Base-by-base conservation (phyloP, 2,113 vertebrate genomes). In the Callopanchax toddi region DNA sequence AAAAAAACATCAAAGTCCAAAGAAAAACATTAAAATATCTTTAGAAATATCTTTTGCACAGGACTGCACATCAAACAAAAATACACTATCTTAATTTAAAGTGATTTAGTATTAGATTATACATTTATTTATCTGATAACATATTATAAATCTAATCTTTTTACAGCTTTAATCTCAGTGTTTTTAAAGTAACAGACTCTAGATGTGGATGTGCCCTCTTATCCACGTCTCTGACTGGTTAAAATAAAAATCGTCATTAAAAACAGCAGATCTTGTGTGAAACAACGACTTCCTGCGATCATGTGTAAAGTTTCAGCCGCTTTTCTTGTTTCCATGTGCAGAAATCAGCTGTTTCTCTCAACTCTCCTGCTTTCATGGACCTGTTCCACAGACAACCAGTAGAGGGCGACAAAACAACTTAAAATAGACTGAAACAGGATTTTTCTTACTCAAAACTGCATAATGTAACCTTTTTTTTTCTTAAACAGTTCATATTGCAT, bases 301-400 rank as follows among this genome's bases (percentile, higher is more conserved):
- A 21, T 36, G 29, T 21, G 59, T 23, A 45, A 22, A 57, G 44
- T 11, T 22, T 64, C 1, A 64, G 15, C 56, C 23, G 11, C 36
- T 25, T 15, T 49, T 29, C 22, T 81, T 42, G 18, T 76, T 45
- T 64, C 44, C 50, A 39, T 13, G 21, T 60, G 45, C 44, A 57
- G 34, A 60, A 23, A 64, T 17, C 70, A 63, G 60, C 70, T 61
- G 76, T 68, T 57, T 60, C 20, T 54, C 9, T 0, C 1, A 17
- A 39, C 54, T 55, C n/a, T 70, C 77, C 77, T 72, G 76, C 77
- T 66, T 71, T 61, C 37, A n/a, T 53, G 18, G 63, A 72, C 58
- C 40, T 58, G 61, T 74, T 73, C 54, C 25, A 16, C 16, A 23
- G 12, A 73, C 16, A 18, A 44, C 74, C 75, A 79, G 63, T 15